Percentiles rank a stretch among this genome's conserved stretches.
These are phyloP conservation scores for Anguilla rostrata DNA, from an alignment of 2,113 vertebrate genomes.

Conservation along the genomic window DNA sequence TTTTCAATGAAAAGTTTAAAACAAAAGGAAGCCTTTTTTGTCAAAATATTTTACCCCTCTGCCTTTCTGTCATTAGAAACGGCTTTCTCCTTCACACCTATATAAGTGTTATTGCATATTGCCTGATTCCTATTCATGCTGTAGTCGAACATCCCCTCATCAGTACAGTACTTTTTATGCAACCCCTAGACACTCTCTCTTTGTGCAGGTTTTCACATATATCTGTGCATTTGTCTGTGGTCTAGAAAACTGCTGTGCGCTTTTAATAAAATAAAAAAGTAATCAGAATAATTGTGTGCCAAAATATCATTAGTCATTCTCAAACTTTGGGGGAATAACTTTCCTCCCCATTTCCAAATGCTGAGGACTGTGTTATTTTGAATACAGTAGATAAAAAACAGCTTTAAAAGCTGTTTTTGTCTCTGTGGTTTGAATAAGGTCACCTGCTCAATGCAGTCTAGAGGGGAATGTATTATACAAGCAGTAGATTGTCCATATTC, in stretches of 20 bases:
- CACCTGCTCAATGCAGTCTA: not conserved
- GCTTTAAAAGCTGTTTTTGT: not conserved
- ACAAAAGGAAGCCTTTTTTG: not conserved
- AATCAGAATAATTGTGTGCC: not conserved
- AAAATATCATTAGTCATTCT: not conserved
- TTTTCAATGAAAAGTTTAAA: not conserved
- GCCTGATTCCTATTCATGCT: not conserved
- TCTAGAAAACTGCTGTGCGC: not conserved
- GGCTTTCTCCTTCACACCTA: conserved; percentile 3
- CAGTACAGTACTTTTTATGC: not conserved
- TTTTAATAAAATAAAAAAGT: not conserved
- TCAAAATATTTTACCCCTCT: not conserved
- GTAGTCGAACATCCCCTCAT: not conserved
- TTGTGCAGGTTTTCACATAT: not conserved
- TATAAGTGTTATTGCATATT: not conserved
- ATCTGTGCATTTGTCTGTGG: not conserved
- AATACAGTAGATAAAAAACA: not conserved
- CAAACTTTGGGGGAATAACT: not conserved
- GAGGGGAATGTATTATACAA: not conserved
- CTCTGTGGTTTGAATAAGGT: not conserved
- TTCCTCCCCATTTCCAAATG: too few species aligned
- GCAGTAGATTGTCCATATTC: not conserved
- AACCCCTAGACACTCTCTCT: not conserved
- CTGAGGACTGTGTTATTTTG: too few species aligned
- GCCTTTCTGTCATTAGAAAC: not conserved